Evolutionary conservation across 2,888 invertebrate species (phyloP), one percentile per base, ranked within the genome.

Genomic region (Cheilosia impressa): DNA sequence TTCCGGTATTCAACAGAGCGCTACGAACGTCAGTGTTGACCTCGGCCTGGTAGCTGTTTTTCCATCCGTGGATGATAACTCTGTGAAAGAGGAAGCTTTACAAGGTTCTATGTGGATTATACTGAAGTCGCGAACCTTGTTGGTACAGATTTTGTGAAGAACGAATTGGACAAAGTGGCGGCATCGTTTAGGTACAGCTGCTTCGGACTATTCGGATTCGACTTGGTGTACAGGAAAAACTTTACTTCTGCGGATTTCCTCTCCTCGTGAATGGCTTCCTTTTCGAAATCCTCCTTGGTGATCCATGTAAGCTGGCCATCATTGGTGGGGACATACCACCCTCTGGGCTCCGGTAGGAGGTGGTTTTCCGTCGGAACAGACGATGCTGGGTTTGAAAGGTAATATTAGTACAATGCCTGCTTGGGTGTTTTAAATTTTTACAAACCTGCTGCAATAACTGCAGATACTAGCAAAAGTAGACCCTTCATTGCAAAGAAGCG

Each of bases 51-150:
- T 93, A 93, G 88, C 93, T 91, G 88, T 93, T 93, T 52, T 93
- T 92, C 94, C 94, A 94, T 2, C 94, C 94, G 85, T 94, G 94
- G 38, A 93, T 92, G 22, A 94, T 73, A 17, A 90, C 87, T 53
- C 88, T 88, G 19, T 15, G 27, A 13, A 19, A 53, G 7, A 53
- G 4, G 1, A 22, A n/a, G 27, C 17, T 47, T 17, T 47, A 17
- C 43, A 15, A 43, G 2, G n/a, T 6, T 2, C n/a, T 15, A 6
- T n/a, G 5, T 15, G n/a, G n/a, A n/a, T 17, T n/a, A 17, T n/a
- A 17, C 38, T 24, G 10, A 6, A 19, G 10, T 47, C 4, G 38
- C 38, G 38, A 4, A 63, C 63, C 63, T 47, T 41, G 60, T 63
- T 17, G 62, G 62, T 1, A 4, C 34, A 1, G 50, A 47, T 17